Conservation (phyloP, 2,797 vertebrate species). For the Sebastes oblongus region DNA sequence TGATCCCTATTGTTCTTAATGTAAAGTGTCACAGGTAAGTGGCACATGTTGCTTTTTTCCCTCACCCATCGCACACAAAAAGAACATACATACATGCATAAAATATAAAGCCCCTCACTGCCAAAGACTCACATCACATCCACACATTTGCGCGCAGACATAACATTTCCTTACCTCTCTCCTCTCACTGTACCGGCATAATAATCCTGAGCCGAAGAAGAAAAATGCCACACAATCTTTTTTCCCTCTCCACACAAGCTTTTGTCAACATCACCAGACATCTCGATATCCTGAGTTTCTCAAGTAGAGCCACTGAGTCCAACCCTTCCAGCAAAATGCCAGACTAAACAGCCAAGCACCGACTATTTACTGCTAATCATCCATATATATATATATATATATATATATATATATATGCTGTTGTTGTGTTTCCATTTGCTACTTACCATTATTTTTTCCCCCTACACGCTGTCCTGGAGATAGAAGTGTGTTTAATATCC, state of each 20-base stretch:
- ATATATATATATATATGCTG: constrained; percentile 57
- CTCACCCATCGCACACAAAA: constrained; percentile 52
- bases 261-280: constrained; percentile 77
- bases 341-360: constrained; percentile 81
- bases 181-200: constrained; percentile 69
- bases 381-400: background rate
- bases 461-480: constrained; percentile 95
- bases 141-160: constrained; percentile 73
- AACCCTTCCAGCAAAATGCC: constrained; percentile 77
- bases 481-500: constrained; percentile 99
- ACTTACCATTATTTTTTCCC: constrained; percentile 93
- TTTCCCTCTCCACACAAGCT: constrained; percentile 53
- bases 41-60: constrained; percentile 83
- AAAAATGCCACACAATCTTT: constrained; percentile 72
- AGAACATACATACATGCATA: constrained; percentile 73
- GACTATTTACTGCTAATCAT: constrained; percentile 82
- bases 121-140: constrained; percentile 69
- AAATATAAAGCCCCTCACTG: constrained; percentile 65
- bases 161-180: constrained; percentile 73
- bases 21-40: constrained; percentile 72
- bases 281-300: constrained; percentile 75
- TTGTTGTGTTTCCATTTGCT: constrained; percentile 79
- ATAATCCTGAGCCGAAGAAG: constrained; percentile 63
- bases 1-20: constrained; percentile 58
- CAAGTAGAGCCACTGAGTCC: constrained; percentile 81